Evolutionary conservation across 1,140 invertebrate species (phyloP).

Genomic region (Drosophila kikkawai): DNA sequence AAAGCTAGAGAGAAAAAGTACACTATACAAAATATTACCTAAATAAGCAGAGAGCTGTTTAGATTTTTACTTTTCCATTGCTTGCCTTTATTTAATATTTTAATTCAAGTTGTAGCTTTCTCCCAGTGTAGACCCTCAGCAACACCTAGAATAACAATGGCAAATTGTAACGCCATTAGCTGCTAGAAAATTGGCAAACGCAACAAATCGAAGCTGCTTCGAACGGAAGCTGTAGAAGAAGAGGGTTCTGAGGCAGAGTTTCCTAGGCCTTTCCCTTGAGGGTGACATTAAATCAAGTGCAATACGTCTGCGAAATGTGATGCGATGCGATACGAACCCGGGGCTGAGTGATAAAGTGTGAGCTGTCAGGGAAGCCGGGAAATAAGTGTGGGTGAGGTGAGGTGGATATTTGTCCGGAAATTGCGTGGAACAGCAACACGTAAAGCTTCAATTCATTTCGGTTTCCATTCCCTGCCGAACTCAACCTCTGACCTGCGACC

Average conservation of each 20-base stretch:
- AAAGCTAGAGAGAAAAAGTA: conserved; percentile 11
- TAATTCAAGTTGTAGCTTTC: not conserved
- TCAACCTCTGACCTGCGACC: not conserved
- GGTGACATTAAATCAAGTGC: conserved; percentile 74
- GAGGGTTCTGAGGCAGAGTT: conserved; percentile 4
- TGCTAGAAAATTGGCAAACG: conserved; percentile 63
- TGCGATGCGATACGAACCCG: conserved; percentile 66
- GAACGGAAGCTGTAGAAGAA: conserved; percentile 3
- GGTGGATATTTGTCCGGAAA: conserved; percentile 64
- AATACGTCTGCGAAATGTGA: conserved; percentile 72
- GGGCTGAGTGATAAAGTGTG: conserved; percentile 65
- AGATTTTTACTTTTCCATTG: not conserved
- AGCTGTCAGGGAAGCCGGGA: conserved; percentile 34
- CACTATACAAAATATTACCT: conserved; percentile 7
- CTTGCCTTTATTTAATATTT: not conserved
- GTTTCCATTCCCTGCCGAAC: conserved; percentile 6
- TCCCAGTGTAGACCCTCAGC: conserved; percentile 17
- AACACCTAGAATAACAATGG: conserved; percentile 70
- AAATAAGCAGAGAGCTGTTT: not conserved
- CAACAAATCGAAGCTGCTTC: conserved; percentile 60
- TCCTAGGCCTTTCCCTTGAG: conserved; percentile 19
- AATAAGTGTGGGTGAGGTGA: conserved; percentile 8
- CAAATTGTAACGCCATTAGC: conserved; percentile 76
- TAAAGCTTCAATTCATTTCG: conserved; percentile 72
- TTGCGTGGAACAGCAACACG: conserved; percentile 78